phyloP scores from a whole-genome alignment of 2,797 vertebrate species.

The Phaenicophaeus curvirostris region DNA sequence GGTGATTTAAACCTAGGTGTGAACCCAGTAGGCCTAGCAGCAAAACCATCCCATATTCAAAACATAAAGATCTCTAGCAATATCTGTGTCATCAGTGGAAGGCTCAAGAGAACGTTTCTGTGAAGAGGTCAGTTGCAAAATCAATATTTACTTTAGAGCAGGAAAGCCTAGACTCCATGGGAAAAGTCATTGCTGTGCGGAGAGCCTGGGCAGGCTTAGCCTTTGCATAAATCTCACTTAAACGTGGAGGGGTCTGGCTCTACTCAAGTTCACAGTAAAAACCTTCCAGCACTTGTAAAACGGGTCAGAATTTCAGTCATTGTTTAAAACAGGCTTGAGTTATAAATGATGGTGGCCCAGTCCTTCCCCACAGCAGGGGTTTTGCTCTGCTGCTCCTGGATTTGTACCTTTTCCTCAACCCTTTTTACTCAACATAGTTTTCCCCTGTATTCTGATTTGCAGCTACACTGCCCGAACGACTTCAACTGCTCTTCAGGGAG shows the following conservation, averaged over 20 bases:
- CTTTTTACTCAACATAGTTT: background rate
- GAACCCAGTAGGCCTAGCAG: background rate
- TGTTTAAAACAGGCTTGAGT: background rate
- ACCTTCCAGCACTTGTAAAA: background rate
- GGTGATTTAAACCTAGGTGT: background rate
- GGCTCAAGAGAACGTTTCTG: background rate
- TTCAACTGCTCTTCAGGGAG: background rate
- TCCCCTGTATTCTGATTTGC: background rate
- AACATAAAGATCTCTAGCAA: background rate
- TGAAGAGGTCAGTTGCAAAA: background rate
- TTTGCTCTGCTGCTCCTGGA: background rate
- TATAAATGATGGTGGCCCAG: accelerated
- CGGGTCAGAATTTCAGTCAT: background rate
- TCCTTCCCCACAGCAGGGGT: background rate
- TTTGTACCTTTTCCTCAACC: background rate
- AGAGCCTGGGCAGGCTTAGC: background rate
- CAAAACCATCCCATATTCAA: background rate
- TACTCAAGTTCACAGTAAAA: background rate
- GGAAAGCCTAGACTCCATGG: background rate
- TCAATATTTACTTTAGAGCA: slow-evolving; percentile 31
- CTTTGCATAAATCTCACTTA: background rate
- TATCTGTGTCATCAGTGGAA: slow-evolving; percentile 9
- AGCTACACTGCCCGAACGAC: background rate
- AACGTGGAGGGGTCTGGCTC: background rate
- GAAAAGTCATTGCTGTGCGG: background rate